Percentiles rank a stretch among this genome's conserved stretches.
phyloP scores from a whole-genome alignment of 2,888 invertebrate genomes.

The Biston stratarius region DNA sequence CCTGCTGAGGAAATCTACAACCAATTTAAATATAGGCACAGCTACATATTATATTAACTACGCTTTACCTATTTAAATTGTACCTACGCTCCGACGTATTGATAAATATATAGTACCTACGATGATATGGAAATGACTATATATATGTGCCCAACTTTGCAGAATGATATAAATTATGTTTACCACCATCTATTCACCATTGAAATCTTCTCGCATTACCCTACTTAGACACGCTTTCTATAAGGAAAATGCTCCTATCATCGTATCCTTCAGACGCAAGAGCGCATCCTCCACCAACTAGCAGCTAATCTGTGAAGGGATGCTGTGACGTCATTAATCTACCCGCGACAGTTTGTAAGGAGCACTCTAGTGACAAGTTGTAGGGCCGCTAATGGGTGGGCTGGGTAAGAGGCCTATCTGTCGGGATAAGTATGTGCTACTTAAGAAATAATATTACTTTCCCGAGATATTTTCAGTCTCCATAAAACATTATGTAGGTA shows the following conservation, averaged over 20 bases:
- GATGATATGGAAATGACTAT: too few relatives aligned
- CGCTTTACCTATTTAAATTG: too few relatives aligned
- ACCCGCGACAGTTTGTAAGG: conserved; percentile 25
- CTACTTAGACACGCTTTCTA: conserved; percentile 1
- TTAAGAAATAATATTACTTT: conserved; percentile 12
- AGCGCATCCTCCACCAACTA: conserved; percentile 1
- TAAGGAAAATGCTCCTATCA: conserved; percentile 9
- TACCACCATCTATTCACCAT: neutral
- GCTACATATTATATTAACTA: too few relatives aligned
- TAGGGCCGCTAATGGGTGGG: conserved; percentile 26
- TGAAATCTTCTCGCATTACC: neutral
- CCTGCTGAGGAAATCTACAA: too few relatives aligned
- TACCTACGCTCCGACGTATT: too few relatives aligned
- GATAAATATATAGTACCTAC: too few relatives aligned
- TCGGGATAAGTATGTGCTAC: conserved; percentile 8
- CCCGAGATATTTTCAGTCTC: neutral
- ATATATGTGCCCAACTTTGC: neutral
- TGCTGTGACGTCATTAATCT: conserved; percentile 35
- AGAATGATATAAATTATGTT: neutral
- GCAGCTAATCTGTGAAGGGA: conserved; percentile 23
- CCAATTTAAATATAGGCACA: too few relatives aligned
- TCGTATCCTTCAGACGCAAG: conserved; percentile 13
- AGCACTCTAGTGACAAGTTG: conserved; percentile 32
- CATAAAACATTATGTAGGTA: too few relatives aligned
- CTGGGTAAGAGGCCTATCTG: conserved; percentile 23